Base-by-base conservation (phyloP, 1,140 invertebrate genomes). In the Pseudomyrmex cubaensis region DNA sequence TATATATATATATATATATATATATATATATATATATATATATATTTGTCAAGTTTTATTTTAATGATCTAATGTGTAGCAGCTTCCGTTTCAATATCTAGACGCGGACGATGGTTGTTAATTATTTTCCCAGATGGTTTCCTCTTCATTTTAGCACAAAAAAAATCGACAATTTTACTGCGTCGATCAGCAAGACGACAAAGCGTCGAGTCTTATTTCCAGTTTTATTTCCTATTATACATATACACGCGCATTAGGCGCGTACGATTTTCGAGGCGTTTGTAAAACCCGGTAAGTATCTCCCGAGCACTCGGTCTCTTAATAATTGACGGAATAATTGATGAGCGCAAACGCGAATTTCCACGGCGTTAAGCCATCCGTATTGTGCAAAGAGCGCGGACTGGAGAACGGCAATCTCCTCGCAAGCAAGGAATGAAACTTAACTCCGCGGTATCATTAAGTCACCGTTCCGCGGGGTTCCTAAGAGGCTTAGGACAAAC, bases 401-500 rank as follows among this genome's bases (percentile, higher is more conserved):
- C 69, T 2, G 2, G 2, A 44, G 13, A 48, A 46, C 17, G 35
- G 12, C 8, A 22, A 62, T 62, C 52, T 46, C 44, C 20, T 5
- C 25, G 20, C n/a, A 7, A 35, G 35, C n/a, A 5, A 10, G 44
- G 22, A 69, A 61, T 48, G 66, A 76, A 57, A 76, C 76, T 83
- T 77, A 80, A 75, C 56, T 56, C 62, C 54, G 57, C 44, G 70
- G 54, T 61, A 72, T 85, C 84, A 22, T 85, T 70, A 77, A 87
- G 59, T 57, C 57, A 52, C 35, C 15, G 64, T 66, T 73, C 52
- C 64, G 35, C 82, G 67, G 70, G 35, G 63, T 64, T 50, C 25
- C 50, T 85, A 77, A 87, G 77, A 67, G 77, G 77, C 77, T 88
- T 66, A 77, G 63, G 74, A 67, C 62, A 22, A 67, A 13, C 63